Percentiles rank a stretch among this genome's conserved stretches.
phyloP scores from a whole-genome alignment of 2,888 invertebrate genomes.

The Liopterus haemorrhoidalis region DNA sequence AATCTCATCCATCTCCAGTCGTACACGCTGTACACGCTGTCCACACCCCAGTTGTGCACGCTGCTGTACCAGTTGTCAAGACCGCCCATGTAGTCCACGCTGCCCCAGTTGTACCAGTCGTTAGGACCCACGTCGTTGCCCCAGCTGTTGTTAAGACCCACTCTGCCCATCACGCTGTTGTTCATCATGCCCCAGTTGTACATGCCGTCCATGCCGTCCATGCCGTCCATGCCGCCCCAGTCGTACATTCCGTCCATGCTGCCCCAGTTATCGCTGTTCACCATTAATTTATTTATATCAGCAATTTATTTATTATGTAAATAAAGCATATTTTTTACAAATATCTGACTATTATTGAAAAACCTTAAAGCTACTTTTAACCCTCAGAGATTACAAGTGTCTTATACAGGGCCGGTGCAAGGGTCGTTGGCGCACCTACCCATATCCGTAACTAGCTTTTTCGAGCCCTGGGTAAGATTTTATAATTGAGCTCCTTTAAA shows the following conservation, averaged over 20 bases:
- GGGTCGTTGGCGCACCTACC: too few relatives aligned
- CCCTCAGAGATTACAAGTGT: too few relatives aligned
- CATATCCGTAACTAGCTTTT: too few relatives aligned
- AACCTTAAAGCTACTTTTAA: not conserved
- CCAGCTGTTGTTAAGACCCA: slow-evolving; percentile 36
- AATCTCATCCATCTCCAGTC: slow-evolving; percentile 36
- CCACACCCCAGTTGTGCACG: slow-evolving; percentile 33
- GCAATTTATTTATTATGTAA: slow-evolving; percentile 1
- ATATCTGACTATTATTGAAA: not conserved
- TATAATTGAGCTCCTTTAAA: too few relatives aligned
- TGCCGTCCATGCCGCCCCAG: slow-evolving; percentile 29
- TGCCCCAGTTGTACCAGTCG: slow-evolving; percentile 31
- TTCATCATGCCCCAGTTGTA: slow-evolving; percentile 27
- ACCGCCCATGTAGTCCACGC: slow-evolving; percentile 32
- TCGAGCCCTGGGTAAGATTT: too few relatives aligned
- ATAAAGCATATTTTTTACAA: not conserved
- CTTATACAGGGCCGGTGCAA: too few relatives aligned
- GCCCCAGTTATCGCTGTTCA: slow-evolving; percentile 28
- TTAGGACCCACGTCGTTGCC: slow-evolving; percentile 34
- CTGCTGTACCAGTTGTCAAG: slow-evolving; percentile 37
- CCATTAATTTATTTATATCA: slow-evolving; percentile 5
- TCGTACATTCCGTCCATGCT: slow-evolving; percentile 35
- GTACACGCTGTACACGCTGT: slow-evolving; percentile 35
- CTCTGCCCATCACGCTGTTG: slow-evolving; percentile 29
- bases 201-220: slow-evolving; percentile 17